Percentiles rank a stretch among this genome's conserved stretches.
phyloP scores from a whole-genome alignment of 1,140 invertebrate genomes.

The Leptinotarsa defecta region DNA sequence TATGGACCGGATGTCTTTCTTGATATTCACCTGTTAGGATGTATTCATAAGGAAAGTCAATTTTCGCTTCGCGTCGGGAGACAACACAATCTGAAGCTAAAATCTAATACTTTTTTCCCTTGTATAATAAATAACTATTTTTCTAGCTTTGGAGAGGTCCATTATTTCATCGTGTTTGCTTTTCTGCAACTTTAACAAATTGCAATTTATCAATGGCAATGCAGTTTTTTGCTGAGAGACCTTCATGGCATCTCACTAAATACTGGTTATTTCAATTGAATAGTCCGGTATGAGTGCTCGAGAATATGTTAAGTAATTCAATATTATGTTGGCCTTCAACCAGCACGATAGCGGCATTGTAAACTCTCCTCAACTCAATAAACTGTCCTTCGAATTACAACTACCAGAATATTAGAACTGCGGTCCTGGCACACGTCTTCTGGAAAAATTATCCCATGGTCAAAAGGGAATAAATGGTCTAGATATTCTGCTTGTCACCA shows the following conservation, averaged over 20 bases:
- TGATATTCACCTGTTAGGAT: neutral
- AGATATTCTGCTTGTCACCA: conserved; percentile 55
- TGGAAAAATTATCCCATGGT: conserved; percentile 29
- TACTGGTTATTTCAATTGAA: too few relatives aligned
- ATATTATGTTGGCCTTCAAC: neutral
- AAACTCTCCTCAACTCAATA: conserved; percentile 39
- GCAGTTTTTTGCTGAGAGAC: too few relatives aligned
- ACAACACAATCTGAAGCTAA: too few relatives aligned
- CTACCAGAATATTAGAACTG: conserved; percentile 45
- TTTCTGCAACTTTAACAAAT: conserved; percentile 33
- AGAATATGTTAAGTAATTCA: neutral
- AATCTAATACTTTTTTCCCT: too few relatives aligned
- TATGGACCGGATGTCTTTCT: too few relatives aligned
- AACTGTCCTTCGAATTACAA: conserved; percentile 54
- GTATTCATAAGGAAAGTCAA: neutral
- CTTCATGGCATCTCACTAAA: too few relatives aligned
- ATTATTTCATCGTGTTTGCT: neutral
- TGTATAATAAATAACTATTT: neutral
- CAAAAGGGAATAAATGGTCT: conserved; percentile 56
- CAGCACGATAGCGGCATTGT: neutral
- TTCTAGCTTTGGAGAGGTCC: neutral
- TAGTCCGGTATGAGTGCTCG: too few relatives aligned
- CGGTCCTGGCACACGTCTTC: neutral
- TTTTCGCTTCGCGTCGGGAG: too few relatives aligned
- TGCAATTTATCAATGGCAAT: conserved; percentile 24